These are phyloP conservation scores for Scomber colias DNA, from an alignment of 2,113 vertebrate species.

Conservation along the genomic window DNA sequence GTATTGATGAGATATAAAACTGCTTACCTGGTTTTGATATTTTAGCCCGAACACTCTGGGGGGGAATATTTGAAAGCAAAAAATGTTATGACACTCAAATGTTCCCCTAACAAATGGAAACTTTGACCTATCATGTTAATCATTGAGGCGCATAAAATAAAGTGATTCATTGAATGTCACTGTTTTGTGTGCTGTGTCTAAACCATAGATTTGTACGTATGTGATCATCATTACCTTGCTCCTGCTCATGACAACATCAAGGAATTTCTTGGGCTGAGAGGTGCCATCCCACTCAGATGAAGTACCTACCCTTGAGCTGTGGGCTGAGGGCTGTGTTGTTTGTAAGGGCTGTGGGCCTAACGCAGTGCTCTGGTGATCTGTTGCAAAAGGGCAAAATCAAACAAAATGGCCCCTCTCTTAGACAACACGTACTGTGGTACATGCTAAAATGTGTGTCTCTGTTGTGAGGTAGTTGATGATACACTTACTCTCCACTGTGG, in stretches of 20 bases:
- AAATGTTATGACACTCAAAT: slow-evolving; percentile 3
- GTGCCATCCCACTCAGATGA: slow-evolving; percentile 79
- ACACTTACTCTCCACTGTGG: slow-evolving; percentile 83
- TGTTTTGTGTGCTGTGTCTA: neutral
- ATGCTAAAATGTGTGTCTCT: neutral
- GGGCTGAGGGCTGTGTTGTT: neutral
- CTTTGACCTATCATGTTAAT: neutral
- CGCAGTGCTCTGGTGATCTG: slow-evolving; percentile 28
- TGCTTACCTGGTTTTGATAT: slow-evolving; percentile 76
- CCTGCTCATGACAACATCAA: slow-evolving; percentile 66
- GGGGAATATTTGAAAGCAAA: slow-evolving; percentile 12
- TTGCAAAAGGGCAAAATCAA: neutral
- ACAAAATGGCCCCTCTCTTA: fast-evolving
- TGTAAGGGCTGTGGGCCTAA: neutral
- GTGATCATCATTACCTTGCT: slow-evolving; percentile 77
- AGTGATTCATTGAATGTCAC: neutral
- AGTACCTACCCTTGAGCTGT: slow-evolving; percentile 43
- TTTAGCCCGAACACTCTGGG: slow-evolving; percentile 80
- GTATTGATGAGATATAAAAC: neutral
- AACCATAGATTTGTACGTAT: neutral
- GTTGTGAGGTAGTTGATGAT: neutral
- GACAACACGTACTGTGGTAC: neutral
- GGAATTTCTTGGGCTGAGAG: slow-evolving; percentile 64
- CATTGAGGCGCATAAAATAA: no score
- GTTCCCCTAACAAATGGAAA: neutral